Conservation (phyloP, 2,888 invertebrate genomes). For the Laspeyria flexula region DNA sequence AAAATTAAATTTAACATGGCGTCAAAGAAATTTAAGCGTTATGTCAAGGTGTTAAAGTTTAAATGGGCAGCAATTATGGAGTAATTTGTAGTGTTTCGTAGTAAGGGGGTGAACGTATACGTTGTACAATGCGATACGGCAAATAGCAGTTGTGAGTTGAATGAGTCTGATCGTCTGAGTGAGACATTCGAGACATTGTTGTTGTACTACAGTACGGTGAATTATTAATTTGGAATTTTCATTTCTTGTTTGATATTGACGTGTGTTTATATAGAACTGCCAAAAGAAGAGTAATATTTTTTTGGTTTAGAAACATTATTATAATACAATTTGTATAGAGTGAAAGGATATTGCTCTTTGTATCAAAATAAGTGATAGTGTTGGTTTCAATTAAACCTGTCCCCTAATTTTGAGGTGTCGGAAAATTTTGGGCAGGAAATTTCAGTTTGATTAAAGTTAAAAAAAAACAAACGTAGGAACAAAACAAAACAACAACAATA, state of each 20-base stretch:
- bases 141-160: constrained; percentile 31
- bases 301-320: too few species aligned
- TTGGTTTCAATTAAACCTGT: too few species aligned
- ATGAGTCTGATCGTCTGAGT: constrained; percentile 7
- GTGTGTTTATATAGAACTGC: too few species aligned
- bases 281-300: too few species aligned
- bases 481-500: too few species aligned
- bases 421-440: too few species aligned
- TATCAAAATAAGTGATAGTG: too few species aligned
- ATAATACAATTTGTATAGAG: too few species aligned
- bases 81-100: constrained; percentile 56
- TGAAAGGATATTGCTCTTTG: too few species aligned
- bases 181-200: constrained; percentile 8
- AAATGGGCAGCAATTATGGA: constrained; percentile 52
- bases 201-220: neutral
- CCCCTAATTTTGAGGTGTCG: too few species aligned
- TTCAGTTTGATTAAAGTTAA: too few species aligned
- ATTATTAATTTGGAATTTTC: constrained; percentile 8
- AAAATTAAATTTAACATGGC: constrained; percentile 43
- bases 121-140: constrained; percentile 46
- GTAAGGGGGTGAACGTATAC: constrained; percentile 55
- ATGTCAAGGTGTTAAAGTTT: constrained; percentile 58
- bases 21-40: constrained; percentile 65
- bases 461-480: too few species aligned
- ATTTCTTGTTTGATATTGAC: neutral